Evolutionary conservation across 92 coral and sea anemone species (phyloP).

Genomic region (Palythoa grandiflora): DNA sequence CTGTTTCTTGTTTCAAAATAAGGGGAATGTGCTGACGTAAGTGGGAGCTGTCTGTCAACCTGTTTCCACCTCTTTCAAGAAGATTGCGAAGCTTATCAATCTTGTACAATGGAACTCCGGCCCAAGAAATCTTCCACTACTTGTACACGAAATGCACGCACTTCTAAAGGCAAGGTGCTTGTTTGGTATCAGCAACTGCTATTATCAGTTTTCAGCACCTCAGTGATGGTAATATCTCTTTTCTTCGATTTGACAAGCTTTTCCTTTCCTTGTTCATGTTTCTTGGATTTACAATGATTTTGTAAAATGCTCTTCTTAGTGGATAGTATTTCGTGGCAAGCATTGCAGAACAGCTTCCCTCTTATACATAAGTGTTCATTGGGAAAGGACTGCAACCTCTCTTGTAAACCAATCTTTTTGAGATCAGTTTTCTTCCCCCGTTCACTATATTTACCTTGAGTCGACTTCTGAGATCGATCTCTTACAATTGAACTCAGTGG

Average conservation of each 20-base stretch:
- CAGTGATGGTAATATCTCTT: conserved; percentile 53
- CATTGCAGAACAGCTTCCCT: conserved; percentile 65
- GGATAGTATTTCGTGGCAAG: conserved; percentile 57
- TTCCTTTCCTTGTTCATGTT: conserved; percentile 60
- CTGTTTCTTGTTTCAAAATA: conserved; percentile 59
- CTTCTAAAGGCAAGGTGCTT: conserved; percentile 62
- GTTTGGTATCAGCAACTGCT: conserved; percentile 57
- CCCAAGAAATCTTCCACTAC: conserved; percentile 67
- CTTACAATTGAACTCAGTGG: no score
- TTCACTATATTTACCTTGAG: no score
- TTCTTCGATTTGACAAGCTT: conserved; percentile 53
- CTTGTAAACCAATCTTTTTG: conserved; percentile 58
- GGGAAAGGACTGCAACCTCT: conserved; percentile 50
- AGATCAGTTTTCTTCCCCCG: conserved; percentile 45
- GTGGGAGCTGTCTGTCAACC: conserved; percentile 68
- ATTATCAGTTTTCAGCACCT: conserved; percentile 48
- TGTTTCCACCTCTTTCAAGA: conserved; percentile 57
- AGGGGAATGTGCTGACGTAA: conserved; percentile 61
- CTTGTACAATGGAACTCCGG: conserved; percentile 66
- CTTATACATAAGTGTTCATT: conserved; percentile 56
- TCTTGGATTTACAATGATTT: conserved; percentile 57
- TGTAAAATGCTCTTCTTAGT: conserved; percentile 58
- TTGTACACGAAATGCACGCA: conserved; percentile 66
- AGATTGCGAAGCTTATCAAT: conserved; percentile 60
- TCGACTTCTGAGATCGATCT: no score